Evolutionary conservation across 1,140 invertebrate genomes (phyloP).

Genomic region (Vollenhovia emeryi): DNA sequence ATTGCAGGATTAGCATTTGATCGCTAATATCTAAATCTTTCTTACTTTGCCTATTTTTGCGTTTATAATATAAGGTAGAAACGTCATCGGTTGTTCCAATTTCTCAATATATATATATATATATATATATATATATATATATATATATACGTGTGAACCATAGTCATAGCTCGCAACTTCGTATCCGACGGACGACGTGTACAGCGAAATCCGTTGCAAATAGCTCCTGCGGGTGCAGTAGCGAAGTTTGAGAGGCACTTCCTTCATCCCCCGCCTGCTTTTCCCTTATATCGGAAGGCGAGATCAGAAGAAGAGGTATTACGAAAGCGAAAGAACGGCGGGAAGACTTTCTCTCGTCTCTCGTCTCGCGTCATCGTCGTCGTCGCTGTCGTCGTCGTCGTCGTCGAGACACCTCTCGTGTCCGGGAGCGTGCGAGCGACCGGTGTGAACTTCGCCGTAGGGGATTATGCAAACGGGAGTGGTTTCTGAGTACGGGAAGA

Average conservation of each 20-base stretch:
- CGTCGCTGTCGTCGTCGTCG: conserved; percentile 42
- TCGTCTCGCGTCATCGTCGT: background rate
- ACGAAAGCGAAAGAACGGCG: conserved; percentile 56
- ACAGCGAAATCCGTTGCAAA: conserved; percentile 49
- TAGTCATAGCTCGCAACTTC: conserved; percentile 34
- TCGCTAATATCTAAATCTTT: background rate
- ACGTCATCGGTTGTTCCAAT: background rate
- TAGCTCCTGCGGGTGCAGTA: conserved; percentile 20
- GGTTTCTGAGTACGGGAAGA: conserved; percentile 60
- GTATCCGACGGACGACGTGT: conserved; percentile 32
- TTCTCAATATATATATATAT: background rate
- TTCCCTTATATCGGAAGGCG: conserved; percentile 29
- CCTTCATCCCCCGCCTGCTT: conserved; percentile 9
- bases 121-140: background rate
- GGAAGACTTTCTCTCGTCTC: conserved; percentile 47
- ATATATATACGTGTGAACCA: conserved; percentile 8
- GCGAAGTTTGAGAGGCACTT: conserved; percentile 47
- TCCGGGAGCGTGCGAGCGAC: conserved; percentile 72
- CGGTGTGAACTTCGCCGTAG: conserved; percentile 76
- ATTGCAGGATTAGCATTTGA: background rate
- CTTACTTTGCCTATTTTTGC: background rate
- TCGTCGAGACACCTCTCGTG: conserved; percentile 59
- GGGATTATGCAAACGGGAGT: conserved; percentile 75
- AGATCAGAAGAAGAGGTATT: conserved; percentile 52
- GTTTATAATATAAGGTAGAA: background rate